Evolutionary conservation across 2,797 vertebrate species (phyloP).

Genomic region (Sparus aurata): DNA sequence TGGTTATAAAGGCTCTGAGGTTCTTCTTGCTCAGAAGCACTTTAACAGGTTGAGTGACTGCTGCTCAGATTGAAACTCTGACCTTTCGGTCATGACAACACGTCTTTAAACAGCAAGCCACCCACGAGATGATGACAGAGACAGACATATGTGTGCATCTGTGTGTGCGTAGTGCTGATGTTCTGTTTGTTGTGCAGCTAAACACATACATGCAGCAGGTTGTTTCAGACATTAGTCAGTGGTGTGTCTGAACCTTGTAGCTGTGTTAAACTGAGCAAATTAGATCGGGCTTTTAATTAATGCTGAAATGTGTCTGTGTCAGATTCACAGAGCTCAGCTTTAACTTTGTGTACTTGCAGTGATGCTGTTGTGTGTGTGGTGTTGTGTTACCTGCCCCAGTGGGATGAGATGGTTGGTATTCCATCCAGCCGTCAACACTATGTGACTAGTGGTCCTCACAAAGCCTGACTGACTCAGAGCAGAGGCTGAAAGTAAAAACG

Average conservation of each 20-base stretch:
- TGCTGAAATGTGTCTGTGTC: conserved; percentile 18
- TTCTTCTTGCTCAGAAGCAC: conserved; percentile 5
- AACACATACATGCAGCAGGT: conserved; percentile 39
- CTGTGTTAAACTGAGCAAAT: neutral
- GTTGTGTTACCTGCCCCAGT: conserved; percentile 49
- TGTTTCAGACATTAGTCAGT: conserved; percentile 58
- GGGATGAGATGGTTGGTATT: conserved; percentile 58
- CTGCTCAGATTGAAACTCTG: conserved; percentile 41
- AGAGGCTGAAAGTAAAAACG: neutral
- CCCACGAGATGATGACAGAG: conserved; percentile 61
- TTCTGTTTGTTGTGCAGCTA: conserved; percentile 6
- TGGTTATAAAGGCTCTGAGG: no score
- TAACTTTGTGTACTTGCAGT: conserved; percentile 9
- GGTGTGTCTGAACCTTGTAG: conserved; percentile 5
- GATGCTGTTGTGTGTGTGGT: conserved; percentile 27
- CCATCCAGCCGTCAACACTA: conserved; percentile 41
- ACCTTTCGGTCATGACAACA: conserved; percentile 57
- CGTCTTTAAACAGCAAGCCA: conserved; percentile 62
- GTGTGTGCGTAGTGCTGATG: conserved; percentile 8
- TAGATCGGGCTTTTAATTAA: conserved; percentile 22
- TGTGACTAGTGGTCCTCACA: conserved; percentile 42
- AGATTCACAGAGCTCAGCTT: conserved; percentile 23
- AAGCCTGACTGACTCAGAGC: conserved; percentile 34
- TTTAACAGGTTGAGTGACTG: conserved; percentile 33
- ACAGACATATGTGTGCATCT: conserved; percentile 12